Evolutionary conservation across 2,113 vertebrate genomes (phyloP), one percentile per base, ranked within the genome.

Genomic region (Dipodomys ordii): DNA sequence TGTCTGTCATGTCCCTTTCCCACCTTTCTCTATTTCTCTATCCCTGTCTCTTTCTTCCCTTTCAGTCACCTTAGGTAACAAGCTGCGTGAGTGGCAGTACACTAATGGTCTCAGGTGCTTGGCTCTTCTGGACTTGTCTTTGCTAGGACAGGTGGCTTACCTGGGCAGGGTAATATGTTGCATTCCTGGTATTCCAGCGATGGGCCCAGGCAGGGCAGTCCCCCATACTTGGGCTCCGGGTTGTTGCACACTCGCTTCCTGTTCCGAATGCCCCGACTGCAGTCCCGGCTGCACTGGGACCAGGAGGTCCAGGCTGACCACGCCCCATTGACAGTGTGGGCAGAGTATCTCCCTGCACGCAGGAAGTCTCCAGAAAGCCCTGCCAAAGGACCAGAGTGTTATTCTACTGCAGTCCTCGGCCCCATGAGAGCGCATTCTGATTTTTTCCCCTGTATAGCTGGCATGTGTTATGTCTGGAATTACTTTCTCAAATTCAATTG

Each of bases 281-380:
- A 99, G 97, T 99, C 99, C 12, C 99, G 98, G 90, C 99, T 99
- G 97, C 99, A 99, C 97, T 99, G 99, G 2, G 99, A 99, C 99
- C 99, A 99, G 0, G 99, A 98, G 0, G 98, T 98, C 99, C 99
- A 99, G 44, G 98, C 97, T 0, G 99, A 99, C 99, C 99, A 99
- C 35, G 98, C 99, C 2, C 99, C 99, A 0, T 99, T 99, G 83
- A 99, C 97, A 0, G 99, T 98, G 94, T 99, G 99, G 60, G 99
- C 98, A 0, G 99, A 98, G 83, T 99, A 98, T 53, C 98, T 98
- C 18, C 99, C 99, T 2, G 99, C 98, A 3, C 98, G 98, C 91
- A 99, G 98, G 93, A 99, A 98, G 94, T 99, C 99, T 2, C 99
- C 99, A 95, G 97, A 97, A 53, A 97, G 88, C 46, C 97, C 98